Percentiles rank a stretch among this genome's conserved stretches.
Conservation (phyloP, 2,888 invertebrate genomes). For the Hecatera dysodea region DNA sequence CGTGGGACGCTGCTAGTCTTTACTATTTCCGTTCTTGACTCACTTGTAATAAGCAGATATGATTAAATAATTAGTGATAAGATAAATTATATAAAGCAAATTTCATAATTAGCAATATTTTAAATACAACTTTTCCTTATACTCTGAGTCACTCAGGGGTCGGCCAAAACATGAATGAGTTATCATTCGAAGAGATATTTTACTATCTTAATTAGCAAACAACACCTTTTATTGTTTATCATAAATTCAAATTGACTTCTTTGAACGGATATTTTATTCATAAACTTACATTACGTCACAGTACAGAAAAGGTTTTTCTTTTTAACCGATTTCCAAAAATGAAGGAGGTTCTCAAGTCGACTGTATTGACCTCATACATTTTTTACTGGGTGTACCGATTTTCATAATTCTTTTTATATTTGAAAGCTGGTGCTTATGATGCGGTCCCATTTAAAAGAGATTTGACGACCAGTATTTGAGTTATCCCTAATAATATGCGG, state of each 20-base stretch:
- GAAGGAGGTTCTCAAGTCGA: too few species aligned
- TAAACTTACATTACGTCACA: too few species aligned
- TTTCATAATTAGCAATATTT: conserved; percentile 21
- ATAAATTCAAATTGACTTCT: background rate
- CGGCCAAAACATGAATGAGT: background rate
- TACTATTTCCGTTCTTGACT: conserved; percentile 15
- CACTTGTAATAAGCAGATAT: conserved; percentile 14
- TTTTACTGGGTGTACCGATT: too few species aligned
- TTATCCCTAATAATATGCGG: too few species aligned
- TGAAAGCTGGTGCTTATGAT: too few species aligned
- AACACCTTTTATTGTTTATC: background rate
- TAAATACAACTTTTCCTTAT: conserved; percentile 25
- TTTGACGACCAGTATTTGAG: too few species aligned
- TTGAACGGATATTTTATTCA: background rate
- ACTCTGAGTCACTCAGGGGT: conserved; percentile 8
- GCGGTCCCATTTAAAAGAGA: too few species aligned
- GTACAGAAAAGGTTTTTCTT: too few species aligned
- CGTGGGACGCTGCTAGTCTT: background rate
- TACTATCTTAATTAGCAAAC: background rate
- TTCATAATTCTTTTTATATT: too few species aligned
- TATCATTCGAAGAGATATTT: background rate
- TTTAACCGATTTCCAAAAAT: too few species aligned
- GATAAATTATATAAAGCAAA: background rate
- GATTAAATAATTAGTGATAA: background rate
- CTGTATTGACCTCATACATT: too few species aligned